phyloP scores from a whole-genome alignment of 2,888 invertebrate species.

The Drosophila leonis region DNA sequence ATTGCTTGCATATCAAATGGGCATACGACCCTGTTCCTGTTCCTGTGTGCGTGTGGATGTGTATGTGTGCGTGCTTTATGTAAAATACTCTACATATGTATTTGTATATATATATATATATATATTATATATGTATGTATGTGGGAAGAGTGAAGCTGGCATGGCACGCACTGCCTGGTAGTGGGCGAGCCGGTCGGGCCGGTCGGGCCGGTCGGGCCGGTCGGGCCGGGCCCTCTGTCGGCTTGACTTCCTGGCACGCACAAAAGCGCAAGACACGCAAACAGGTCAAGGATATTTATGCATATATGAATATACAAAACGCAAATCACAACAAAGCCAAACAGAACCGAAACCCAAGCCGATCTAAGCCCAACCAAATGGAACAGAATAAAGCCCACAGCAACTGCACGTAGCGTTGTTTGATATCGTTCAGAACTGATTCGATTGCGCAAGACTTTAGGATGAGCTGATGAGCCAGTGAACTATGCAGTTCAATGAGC shows the following conservation, averaged over 20 bases:
- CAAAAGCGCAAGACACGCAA: slow-evolving; percentile 70
- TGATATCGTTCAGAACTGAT: too few species aligned
- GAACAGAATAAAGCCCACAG: slow-evolving; percentile 20
- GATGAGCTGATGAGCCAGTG: background rate
- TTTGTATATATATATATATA: background rate
- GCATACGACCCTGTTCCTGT: slow-evolving; percentile 14
- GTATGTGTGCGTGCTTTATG: slow-evolving; percentile 38
- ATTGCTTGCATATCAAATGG: slow-evolving; percentile 73
- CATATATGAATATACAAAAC: slow-evolving; percentile 61
- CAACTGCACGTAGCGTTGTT: slow-evolving; percentile 1
- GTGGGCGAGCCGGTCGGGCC: background rate
- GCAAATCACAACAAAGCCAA: slow-evolving; percentile 33
- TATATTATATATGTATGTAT: background rate
- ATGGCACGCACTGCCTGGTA: slow-evolving; percentile 27
- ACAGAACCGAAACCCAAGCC: slow-evolving; percentile 8
- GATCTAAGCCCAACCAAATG: slow-evolving; percentile 28
- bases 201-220: slow-evolving; percentile 2
- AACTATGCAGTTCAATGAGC: background rate
- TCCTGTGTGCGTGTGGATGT: slow-evolving; percentile 9
- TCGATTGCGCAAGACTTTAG: background rate
- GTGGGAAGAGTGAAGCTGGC: slow-evolving; percentile 22
- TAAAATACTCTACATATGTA: slow-evolving; percentile 27
- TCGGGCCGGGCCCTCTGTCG: slow-evolving; percentile 17
- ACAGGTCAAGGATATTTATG: slow-evolving; percentile 75
- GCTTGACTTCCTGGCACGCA: slow-evolving; percentile 59